Conservation (phyloP, 2,113 vertebrate species). For the Ascaphus truei region DNA sequence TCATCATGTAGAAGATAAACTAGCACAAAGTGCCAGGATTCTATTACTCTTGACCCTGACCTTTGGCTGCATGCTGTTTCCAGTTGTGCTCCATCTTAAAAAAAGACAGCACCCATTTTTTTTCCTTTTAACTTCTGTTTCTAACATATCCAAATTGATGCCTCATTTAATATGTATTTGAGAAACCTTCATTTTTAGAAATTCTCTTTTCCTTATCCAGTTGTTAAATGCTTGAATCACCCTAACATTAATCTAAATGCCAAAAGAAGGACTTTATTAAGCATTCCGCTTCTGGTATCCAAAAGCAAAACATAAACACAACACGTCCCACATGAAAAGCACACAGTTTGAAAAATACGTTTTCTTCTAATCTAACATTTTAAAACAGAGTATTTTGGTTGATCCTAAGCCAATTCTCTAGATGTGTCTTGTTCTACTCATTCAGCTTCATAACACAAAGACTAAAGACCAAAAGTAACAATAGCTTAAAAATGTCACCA, state of each 20-base stretch:
- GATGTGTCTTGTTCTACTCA: slow-evolving; percentile 24
- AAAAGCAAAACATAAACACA: slow-evolving; percentile 34
- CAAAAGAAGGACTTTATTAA: slow-evolving; percentile 37
- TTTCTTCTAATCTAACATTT: slow-evolving; percentile 26
- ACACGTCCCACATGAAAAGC: slow-evolving; percentile 40
- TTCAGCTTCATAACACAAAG: slow-evolving; percentile 9
- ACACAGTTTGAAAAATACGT: slow-evolving; percentile 42
- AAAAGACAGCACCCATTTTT: slow-evolving; percentile 48
- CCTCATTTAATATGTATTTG: slow-evolving; percentile 28
- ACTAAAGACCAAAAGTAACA: slow-evolving; percentile 12
- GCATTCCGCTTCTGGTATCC: slow-evolving; percentile 32
- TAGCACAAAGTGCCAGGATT: slow-evolving; percentile 65
- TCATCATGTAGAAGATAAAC: slow-evolving; percentile 69
- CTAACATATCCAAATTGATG: slow-evolving; percentile 40
- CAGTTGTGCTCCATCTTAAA: slow-evolving; percentile 66
- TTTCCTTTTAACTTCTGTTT: slow-evolving; percentile 51
- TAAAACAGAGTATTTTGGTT: slow-evolving; percentile 32
- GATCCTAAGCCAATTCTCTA: slow-evolving; percentile 18
- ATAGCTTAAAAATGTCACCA: slow-evolving; percentile 2
- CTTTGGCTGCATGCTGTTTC: slow-evolving; percentile 67
- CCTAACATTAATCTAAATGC: slow-evolving; percentile 27
- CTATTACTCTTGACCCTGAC: slow-evolving; percentile 72
- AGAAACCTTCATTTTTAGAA: slow-evolving; percentile 42
- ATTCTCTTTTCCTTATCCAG: slow-evolving; percentile 36
- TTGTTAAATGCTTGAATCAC: slow-evolving; percentile 38